Evolutionary conservation across 64 coral and sea anemone species (phyloP).

Genomic region (Actinia tenebrosa): DNA sequence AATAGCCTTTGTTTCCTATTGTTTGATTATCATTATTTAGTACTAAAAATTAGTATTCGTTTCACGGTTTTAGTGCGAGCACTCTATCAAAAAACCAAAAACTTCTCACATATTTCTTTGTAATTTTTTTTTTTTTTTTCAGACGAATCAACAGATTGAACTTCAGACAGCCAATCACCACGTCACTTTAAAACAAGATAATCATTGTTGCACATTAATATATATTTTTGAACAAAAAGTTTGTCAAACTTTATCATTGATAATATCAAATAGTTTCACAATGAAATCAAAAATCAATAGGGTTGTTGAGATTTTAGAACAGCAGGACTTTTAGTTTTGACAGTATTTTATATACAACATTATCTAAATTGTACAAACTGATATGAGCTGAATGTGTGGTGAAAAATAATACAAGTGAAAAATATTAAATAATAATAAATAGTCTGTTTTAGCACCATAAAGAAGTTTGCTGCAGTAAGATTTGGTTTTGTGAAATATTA

Average conservation of each 20-base stretch:
- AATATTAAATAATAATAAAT: no score
- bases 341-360: background rate
- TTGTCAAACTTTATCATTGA: background rate
- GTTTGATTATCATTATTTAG: no score
- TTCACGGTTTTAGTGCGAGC: no score
- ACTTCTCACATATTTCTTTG: no score
- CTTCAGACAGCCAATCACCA: constrained; percentile 65
- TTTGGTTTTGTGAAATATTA: no score
- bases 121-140: background rate
- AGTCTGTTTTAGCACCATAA: no score
- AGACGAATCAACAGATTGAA: constrained; percentile 84
- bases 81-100: no score
- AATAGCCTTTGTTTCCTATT: no score
- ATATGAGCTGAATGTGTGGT: background rate
- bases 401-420: no score
- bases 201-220: background rate
- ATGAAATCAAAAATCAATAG: background rate
- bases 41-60: no score
- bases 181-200: background rate
- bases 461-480: no score
- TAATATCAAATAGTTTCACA: background rate
- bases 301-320: background rate
- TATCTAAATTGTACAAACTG: background rate
- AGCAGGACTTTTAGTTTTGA: background rate
- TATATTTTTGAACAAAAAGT: background rate